Evolutionary conservation across 2,888 invertebrate genomes (phyloP).

Genomic region (Amblyteles armatorius): DNA sequence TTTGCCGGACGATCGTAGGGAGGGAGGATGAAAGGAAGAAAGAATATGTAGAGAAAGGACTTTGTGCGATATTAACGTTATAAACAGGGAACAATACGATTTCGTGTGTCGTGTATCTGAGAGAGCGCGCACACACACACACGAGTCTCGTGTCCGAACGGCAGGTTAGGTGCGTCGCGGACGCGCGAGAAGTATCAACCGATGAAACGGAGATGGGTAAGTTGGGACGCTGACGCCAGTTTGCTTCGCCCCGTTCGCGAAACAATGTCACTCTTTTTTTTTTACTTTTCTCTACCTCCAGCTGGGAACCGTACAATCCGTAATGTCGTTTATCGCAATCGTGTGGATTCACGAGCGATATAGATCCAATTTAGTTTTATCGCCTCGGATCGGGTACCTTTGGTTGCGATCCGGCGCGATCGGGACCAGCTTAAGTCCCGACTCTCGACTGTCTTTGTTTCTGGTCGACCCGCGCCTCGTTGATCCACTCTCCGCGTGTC

Average conservation of each 20-base stretch:
- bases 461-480: neutral
- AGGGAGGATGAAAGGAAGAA: constrained; percentile 31
- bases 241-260: neutral
- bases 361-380: neutral
- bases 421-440: neutral
- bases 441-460: neutral
- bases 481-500: neutral
- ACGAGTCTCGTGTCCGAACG: constrained; percentile 25
- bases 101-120: constrained; percentile 10
- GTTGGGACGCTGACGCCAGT: constrained; percentile 6
- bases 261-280: neutral
- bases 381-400: neutral
- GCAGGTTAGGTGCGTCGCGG: constrained; percentile 49
- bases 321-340: constrained; percentile 10
- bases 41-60: constrained; percentile 20
- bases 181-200: constrained; percentile 13
- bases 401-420: neutral
- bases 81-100: constrained; percentile 2
- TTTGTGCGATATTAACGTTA: constrained; percentile 19
- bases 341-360: neutral
- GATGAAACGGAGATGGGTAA: neutral
- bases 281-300: neutral
- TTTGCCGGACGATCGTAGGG: constrained; percentile 56
- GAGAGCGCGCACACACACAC: neutral
- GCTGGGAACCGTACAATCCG: neutral